These are phyloP conservation scores for Drosophila sechellia DNA, from an alignment of 1,140 invertebrate genomes.

Conservation along the genomic window DNA sequence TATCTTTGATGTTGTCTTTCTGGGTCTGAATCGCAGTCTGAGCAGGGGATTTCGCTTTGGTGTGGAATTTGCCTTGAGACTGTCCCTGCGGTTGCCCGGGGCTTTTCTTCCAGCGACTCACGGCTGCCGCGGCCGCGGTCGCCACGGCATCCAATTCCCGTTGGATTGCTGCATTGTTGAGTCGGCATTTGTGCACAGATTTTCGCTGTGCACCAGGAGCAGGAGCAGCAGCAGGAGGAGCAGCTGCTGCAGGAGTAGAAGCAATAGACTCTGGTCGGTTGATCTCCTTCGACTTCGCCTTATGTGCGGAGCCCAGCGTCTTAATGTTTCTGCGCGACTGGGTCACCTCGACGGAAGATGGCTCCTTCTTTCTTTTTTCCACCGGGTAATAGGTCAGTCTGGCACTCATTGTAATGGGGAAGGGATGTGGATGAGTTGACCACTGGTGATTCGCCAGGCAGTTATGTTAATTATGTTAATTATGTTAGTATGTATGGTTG, in stretches of 20 bases:
- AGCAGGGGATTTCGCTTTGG: conserved; percentile 2
- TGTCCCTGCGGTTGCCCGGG: conserved; percentile 31
- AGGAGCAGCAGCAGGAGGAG: no score
- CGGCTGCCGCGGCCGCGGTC: conserved; percentile 19
- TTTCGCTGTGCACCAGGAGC: no score
- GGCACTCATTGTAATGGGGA: conserved; percentile 15
- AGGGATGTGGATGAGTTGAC: conserved; percentile 21
- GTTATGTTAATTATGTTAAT: not conserved
- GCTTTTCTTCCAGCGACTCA: not conserved
- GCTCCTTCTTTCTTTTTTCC: not conserved
- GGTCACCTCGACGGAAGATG: conserved; percentile 2
- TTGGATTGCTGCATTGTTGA: conserved; percentile 7
- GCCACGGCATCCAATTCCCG: conserved; percentile 52
- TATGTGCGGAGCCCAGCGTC: no score
- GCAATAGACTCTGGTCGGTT: no score
- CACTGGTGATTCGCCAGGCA: conserved; percentile 3
- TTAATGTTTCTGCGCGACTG: not conserved
- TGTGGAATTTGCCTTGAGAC: not conserved
- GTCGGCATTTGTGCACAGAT: not conserved
- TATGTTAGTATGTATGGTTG: not conserved
- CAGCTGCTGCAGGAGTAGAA: no score
- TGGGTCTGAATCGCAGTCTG: conserved; percentile 10
- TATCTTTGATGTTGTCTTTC: not conserved
- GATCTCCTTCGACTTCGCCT: not conserved
- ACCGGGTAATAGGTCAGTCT: no score